Evolutionary conservation across 2,888 invertebrate species (phyloP), one percentile per base, ranked within the genome.

Genomic region (Rhabditoides inermis): DNA sequence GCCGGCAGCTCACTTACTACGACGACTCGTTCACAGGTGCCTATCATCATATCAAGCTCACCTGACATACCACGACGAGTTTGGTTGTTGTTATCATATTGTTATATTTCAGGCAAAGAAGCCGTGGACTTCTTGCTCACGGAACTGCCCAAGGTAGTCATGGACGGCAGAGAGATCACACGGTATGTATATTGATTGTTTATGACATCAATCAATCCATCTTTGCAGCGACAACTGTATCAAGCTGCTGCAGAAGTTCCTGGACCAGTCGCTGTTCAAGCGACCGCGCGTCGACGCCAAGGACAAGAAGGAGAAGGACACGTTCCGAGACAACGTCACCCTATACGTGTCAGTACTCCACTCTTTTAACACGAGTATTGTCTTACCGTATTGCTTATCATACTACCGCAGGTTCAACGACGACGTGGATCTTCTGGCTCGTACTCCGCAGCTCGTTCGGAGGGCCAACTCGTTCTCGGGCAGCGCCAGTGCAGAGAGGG

Each of bases 21-120:
- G 46, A 58, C 3, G 36, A 55, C 27, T 55, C 49, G 3, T 59
- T 59, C 48, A 59, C 58, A 2, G 59, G 58, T 2, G n/a, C n/a
- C n/a, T n/a, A n/a, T n/a, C n/a, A n/a, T n/a, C n/a, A n/a, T n/a
- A n/a, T n/a, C n/a, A n/a, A n/a, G n/a, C n/a, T n/a, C n/a, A n/a
- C n/a, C n/a, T n/a, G n/a, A n/a, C n/a, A n/a, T n/a, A n/a, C n/a
- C n/a, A n/a, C n/a, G n/a, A n/a, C n/a, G n/a, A n/a, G n/a, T n/a
- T n/a, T n/a, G n/a, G n/a, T n/a, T n/a, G n/a, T n/a, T n/a, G n/a
- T n/a, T n/a, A n/a, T n/a, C n/a, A n/a, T n/a, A n/a, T n/a, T n/a
- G n/a, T n/a, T n/a, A n/a, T n/a, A n/a, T n/a, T n/a, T n/a, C n/a
- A n/a, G n/a, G n/a, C n/a, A 59, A 58, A 35, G 58, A 53, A 20